Evolutionary conservation across 2,888 invertebrate species (phyloP), one percentile per base, ranked within the genome.

Genomic region (Agriotes lineatus): DNA sequence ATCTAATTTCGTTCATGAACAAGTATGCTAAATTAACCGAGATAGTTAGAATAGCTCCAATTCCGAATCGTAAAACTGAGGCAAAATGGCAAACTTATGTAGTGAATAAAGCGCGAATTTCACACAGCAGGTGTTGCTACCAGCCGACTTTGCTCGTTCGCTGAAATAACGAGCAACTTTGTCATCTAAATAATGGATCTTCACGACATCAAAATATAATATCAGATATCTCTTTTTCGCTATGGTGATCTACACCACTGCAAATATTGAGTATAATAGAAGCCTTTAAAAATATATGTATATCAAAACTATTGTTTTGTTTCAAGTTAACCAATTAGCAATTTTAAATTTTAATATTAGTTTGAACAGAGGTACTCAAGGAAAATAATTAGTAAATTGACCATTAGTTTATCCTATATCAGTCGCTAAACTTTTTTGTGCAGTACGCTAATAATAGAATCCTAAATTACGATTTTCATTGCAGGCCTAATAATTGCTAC

Each of bases 181-280:
- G 68, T 68, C 63, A 68, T 64, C 58, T 64, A 68, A 63, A 63
- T 68, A 68, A 68, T 68, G 68, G 68, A 68, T 68, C 67, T 67
- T 67, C 62, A 42, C 62, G 67, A 62, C 67, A 67, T 67, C 62
- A 62, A 58, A 67, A 67, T 67, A 61, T 57, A 56, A 61, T 67
- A 63, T 67, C 50, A 62, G 58, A 67, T n/a, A n/a, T n/a, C n/a
- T 62, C 48, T 58, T 48, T 52, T 67, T 57, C 33, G 16, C 33
- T 52, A 33, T 62, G 33, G 54, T 50, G 60, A 60, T 42, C 54
- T 56, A 60, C 54, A 60, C 54, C 30, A 45, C 44, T 25, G 54
- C 52, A 60, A 54, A 60, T 56, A 33, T 59, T 60, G n/a, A n/a
- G n/a, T n/a, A n/a, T n/a, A n/a, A n/a, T n/a, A n/a, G n/a, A n/a